A percentile compares a stretch with the other conserved stretches of the same genome.
Evolutionary conservation across 2,113 vertebrate species (phyloP).

Genomic region (Chinchilla lanigera): DNA sequence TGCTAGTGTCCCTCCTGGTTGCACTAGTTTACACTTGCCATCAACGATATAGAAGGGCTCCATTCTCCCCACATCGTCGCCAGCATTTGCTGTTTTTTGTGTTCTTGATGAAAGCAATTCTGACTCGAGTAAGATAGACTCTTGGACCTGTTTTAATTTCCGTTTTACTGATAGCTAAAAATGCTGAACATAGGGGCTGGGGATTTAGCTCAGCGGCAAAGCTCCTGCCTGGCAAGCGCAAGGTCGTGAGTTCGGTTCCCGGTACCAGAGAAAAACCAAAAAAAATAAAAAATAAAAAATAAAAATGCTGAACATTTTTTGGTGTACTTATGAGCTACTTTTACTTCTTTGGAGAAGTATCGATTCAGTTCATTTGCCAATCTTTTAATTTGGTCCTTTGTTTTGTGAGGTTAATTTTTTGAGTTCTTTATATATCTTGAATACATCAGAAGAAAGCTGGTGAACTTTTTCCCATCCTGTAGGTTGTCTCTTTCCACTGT

Average conservation of each 20-base stretch:
- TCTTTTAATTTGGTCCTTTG: neutral
- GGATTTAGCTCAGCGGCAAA: no score
- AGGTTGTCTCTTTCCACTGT: neutral
- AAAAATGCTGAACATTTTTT: neutral
- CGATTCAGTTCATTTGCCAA: neutral
- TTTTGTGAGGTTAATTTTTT: neutral
- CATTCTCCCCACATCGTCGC: neutral
- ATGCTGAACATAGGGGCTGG: neutral
- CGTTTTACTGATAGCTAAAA: neutral
- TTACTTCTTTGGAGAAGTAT: neutral
- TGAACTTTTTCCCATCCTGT: neutral
- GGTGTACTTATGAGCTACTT: neutral
- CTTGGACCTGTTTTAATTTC: neutral
- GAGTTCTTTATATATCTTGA: neutral
- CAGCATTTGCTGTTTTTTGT: neutral
- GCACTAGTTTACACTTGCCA: neutral
- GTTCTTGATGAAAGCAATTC: neutral
- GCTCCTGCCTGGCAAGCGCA: no score
- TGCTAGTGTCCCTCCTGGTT: neutral
- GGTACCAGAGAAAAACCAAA: no score
- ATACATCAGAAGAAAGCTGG: neutral
- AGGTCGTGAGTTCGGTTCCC: no score
- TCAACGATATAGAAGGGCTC: neutral
- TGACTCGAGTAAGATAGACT: neutral
- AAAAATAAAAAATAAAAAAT: no score